Evolutionary conservation across 1,140 invertebrate genomes (phyloP).

Genomic region (Microvelia longipes): DNA sequence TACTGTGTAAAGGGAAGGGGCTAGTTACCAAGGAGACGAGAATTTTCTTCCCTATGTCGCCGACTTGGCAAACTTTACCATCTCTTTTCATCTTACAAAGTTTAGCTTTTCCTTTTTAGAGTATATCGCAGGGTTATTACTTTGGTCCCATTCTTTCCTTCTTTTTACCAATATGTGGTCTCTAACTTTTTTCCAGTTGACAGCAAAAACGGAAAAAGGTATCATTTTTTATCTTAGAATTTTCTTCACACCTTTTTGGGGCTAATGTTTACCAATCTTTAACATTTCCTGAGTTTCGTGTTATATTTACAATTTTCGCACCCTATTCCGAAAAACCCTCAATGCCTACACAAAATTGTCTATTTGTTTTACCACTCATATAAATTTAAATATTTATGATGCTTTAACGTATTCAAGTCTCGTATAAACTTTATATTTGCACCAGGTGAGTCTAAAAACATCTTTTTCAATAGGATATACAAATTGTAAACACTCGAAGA

Average conservation of each 20-base stretch:
- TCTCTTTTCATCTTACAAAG: background rate
- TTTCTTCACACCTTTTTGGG: background rate
- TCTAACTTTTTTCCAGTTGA: too few species aligned
- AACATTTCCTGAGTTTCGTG: background rate
- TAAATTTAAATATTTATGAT: too few species aligned
- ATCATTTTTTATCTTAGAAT: background rate
- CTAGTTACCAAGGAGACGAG: slow-evolving; percentile 28
- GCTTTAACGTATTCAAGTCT: too few species aligned
- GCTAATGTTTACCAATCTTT: background rate
- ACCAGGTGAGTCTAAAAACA: too few species aligned
- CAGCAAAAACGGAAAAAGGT: background rate
- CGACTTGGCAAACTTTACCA: background rate
- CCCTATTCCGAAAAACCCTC: too few species aligned
- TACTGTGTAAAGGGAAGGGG: background rate
- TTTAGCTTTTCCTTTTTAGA: background rate
- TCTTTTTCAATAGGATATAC: too few species aligned
- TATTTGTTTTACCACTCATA: too few species aligned
- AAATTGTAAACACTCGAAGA: too few species aligned
- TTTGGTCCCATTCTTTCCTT: background rate
- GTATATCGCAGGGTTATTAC: background rate
- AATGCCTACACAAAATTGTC: too few species aligned
- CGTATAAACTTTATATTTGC: too few species aligned
- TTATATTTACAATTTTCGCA: too few species aligned
- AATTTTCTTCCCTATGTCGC: slow-evolving; percentile 17
- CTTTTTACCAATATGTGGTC: too few species aligned